phyloP scores from a whole-genome alignment of 2,113 vertebrate species.

The Pampusana beccarii region DNA sequence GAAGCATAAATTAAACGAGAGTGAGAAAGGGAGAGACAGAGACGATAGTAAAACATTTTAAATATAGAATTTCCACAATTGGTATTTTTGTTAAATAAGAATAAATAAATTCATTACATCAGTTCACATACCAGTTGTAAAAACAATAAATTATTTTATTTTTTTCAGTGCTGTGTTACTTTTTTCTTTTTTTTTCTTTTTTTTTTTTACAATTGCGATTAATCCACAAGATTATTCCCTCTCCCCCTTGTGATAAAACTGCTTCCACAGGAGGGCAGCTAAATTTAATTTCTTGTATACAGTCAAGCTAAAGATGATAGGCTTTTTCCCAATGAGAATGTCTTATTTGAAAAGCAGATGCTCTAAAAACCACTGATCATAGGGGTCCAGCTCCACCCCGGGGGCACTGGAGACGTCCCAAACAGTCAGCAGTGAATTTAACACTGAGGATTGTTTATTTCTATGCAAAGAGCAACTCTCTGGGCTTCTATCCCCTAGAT shows the following conservation, averaged over 20 bases:
- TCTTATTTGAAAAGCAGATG: not conserved
- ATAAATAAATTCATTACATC: conserved; percentile 97
- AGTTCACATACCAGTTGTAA: conserved; percentile 93
- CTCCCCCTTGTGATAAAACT: conserved; percentile 72
- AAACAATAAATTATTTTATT: conserved; percentile 98
- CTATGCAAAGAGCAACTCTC: not conserved
- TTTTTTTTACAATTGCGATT: conserved; percentile 66
- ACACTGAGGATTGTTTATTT: not conserved
- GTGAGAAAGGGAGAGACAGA: conserved; percentile 61
- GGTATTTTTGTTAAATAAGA: conserved; percentile 94
- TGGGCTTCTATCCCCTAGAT: not conserved
- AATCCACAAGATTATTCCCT: conserved; percentile 62
- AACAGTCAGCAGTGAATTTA: not conserved
- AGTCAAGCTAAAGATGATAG: not conserved
- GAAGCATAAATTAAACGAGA: conserved; percentile 80
- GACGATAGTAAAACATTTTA: conserved; percentile 77
- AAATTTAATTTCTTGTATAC: not conserved
- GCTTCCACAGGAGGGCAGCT: conserved; percentile 77
- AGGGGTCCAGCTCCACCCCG: not conserved
- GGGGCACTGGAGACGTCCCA: not conserved
- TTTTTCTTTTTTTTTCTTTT: conserved; percentile 78
- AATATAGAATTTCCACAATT: conserved; percentile 82
- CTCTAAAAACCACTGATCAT: not conserved
- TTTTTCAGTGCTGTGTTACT: conserved; percentile 94
- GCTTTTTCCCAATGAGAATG: not conserved